Base-by-base conservation (phyloP, 1,140 invertebrate species). In the Eumaeus atala region DNA sequence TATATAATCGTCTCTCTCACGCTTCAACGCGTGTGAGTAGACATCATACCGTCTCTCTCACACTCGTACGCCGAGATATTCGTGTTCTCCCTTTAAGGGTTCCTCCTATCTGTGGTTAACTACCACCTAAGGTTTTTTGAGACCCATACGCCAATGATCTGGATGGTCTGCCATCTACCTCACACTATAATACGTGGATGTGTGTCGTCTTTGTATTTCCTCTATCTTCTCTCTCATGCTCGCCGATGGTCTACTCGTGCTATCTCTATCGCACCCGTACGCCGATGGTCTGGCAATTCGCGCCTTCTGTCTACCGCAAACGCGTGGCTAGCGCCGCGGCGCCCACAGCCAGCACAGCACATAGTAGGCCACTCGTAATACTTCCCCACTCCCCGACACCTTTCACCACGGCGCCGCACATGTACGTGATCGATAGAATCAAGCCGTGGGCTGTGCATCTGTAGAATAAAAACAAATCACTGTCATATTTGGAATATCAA, bases 381-480 rank as follows among this genome's bases (percentile, higher is more conserved):
- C 61, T 52, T 5, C 57, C 59, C 8, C 50, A 50, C 9, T 62
- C 59, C 2, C 67, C 67, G 28, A 57, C 53, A 1, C 69, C 72
- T 2, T 67, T 60, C 7, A 68, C 67, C 0, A 56, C 48, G 4
- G 72, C 70, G 0, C 67, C 73, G 7, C 66, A 65, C 66, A 71
- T 65, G 50, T 72, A 77, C 37, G 71, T 51, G 21, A 68, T 65
- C 0, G 73, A 74, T n/a, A 84, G 58, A 9, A 80, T 69, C 4
- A 80, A 55, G 0, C 81, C 81, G 48, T 72, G 73, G 3, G 75
- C 72, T 12, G 71, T 80, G 54, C 77, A 78, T 51, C 77, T 81
- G 72, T 10, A 18, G 17, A 48, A 1, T 36, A 48, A 36, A 36
- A 8, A 53, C 7, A 54, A 34, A 21, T 51, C 1, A 40, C 1